A percentile compares a stretch with the other conserved stretches of the same genome.
Evolutionary conservation across 2,113 vertebrate genomes (phyloP).

Genomic region (Sisor rabdophorus): DNA sequence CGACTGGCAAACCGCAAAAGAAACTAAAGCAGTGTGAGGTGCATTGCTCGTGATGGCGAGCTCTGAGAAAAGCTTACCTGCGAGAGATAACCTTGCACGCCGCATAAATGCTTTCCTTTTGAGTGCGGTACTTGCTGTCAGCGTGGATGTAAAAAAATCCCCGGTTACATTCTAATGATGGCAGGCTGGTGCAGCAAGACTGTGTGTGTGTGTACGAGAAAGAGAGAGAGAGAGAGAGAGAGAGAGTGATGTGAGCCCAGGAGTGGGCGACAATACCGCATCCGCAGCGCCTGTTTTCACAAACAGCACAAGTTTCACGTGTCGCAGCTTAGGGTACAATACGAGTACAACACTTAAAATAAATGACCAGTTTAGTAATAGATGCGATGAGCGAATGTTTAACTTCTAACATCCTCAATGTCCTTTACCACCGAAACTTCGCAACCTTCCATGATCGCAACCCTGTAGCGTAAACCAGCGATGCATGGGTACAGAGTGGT

Average conservation of each 20-base stretch:
- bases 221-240: not conserved
- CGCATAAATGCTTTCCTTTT: not conserved
- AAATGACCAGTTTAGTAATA: not conserved
- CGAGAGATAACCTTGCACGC: not conserved
- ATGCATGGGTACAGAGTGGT: not conserved
- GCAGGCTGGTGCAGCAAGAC: constrained; percentile 20
- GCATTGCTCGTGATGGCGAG: not conserved
- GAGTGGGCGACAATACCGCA: constrained; percentile 13
- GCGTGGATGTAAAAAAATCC: not conserved
- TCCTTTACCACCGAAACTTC: not conserved
- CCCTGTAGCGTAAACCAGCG: not conserved
- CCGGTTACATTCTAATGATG: constrained; percentile 14
- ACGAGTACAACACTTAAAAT: constrained; percentile 5
- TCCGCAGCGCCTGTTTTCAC: not conserved
- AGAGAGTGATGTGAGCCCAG: not conserved
- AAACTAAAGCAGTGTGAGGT: constrained; percentile 2
- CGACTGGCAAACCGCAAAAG: not conserved
- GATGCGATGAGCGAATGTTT: not conserved
- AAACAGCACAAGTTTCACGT: constrained; percentile 19
- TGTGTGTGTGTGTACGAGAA: not conserved
- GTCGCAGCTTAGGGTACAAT: constrained; percentile 2
- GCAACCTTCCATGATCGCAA: not conserved
- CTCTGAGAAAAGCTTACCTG: constrained; percentile 8
- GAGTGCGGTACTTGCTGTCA: not conserved
- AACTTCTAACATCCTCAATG: not conserved